Base-by-base conservation (phyloP, 1,140 invertebrate genomes). In the Tribolium madens region DNA sequence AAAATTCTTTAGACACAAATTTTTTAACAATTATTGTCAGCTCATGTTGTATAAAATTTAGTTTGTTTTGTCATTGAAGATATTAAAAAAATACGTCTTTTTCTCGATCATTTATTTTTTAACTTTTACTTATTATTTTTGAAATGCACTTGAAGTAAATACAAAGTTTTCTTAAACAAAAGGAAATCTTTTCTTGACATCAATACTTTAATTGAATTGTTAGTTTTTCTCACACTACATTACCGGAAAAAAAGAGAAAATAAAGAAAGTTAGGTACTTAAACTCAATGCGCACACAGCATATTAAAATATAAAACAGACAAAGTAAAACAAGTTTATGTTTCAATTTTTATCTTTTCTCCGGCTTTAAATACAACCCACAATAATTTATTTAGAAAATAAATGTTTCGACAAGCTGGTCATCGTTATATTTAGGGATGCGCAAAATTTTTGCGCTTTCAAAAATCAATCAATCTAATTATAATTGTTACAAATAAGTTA, bases 351-450 rank as follows among this genome's bases (percentile, higher is more conserved):
- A 17, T 21, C 14, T 18, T 57, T 3, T 14, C 18, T 57, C n/a
- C n/a, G 17, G 17, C 17, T 21, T 26, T 18, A 7, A n/a, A 14
- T 4, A 10, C 10, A 26, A 7, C 52, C 52, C 10, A 57, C 52
- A 26, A 57, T 57, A 57, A 57, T 17, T 57, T 57, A 18, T 57
- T 57, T 57, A 18, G 52, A 57, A 57, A 42, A 57, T 21, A 57
- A 21, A 57, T 57, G 18, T 57, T 57, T 57, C 52, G 15, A n/a
- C 52, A 17, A 6, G n/a, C 17, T n/a, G 52, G 1, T 57, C 52
- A 57, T 18, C 2, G 7, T 57, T 57, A 57, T 57, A 57, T 57
- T 57, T 57, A 57, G 18, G 52, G 52, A 17, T 18, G 15, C 50
- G 6, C 12, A 2, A 31, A 31, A 31, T 31, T 31, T 31, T 31